Base-by-base conservation (phyloP, 2,797 vertebrate species). In the Potorous gilbertii region DNA sequence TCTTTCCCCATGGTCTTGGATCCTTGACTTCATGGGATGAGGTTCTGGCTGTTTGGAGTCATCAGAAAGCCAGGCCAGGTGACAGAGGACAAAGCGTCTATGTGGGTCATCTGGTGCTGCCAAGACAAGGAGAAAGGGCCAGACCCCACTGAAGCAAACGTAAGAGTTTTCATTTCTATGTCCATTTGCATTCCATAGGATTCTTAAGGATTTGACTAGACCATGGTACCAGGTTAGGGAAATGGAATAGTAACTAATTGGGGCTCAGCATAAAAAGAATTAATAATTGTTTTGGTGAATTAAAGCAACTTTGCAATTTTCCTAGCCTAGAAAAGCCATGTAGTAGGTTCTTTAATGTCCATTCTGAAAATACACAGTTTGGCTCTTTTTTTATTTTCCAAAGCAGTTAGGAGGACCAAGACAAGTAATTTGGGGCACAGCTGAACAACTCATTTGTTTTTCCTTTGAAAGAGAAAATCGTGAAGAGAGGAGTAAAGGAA, bases 391-490 rank as follows among this genome's bases (percentile, higher is more conserved):
- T 27, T 27, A 27, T 87, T 87, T 24, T 46, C 59, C 5, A 90
- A 1, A 59, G 92, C 27, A 93, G 91, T 56, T 93, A 62, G n/a
- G 52, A 93, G 52, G 50, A 34, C 54, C 91, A 0, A 95, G 66
- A 91, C 87, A 93, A 40, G 91, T 96, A 92, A 52, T 95, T 92
- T 66, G 81, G 89, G 56, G 91, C 87, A 93, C 28, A 92, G 50
- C 81, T 90, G 28, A 56, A 94, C 94, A 96, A 94, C 91, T 46
- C 92, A 54, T 94, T 93, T 94, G 92, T 96, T 89, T 5, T 34
- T 96, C 94, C 24, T 94, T 94, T 90, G 55, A 91, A 94, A 93
- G 56, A 90, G 91, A 94, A 94, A 95, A 94, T 92, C 12, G 31
- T 89, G 40, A 29, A 90, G 59, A 55, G 91, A 59, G 55, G 94